Conservation (phyloP, 2,888 invertebrate genomes). For the Standfussiana lucernea region DNA sequence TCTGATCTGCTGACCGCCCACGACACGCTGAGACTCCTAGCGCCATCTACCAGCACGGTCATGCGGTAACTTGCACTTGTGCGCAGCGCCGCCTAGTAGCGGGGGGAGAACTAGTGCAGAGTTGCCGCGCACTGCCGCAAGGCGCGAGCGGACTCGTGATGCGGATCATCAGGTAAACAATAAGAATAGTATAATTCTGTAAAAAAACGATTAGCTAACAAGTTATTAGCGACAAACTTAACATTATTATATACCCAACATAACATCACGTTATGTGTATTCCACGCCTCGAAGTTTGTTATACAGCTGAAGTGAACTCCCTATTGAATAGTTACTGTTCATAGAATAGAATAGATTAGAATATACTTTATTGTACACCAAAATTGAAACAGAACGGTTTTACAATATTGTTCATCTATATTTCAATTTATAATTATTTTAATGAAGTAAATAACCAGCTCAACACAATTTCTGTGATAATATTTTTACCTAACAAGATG, state of each 20-base stretch:
- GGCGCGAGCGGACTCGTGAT: not conserved
- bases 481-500: not conserved
- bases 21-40: not conserved
- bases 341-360: too few species aligned
- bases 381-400: too few species aligned
- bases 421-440: not conserved
- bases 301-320: not conserved
- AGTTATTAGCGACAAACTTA: not conserved
- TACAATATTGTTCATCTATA: not conserved
- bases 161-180: not conserved
- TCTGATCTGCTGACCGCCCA: not conserved
- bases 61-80: too few species aligned
- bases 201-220: not conserved
- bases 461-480: too few species aligned
- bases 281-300: not conserved
- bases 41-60: conserved; percentile 25
- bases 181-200: not conserved
- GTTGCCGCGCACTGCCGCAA: conserved; percentile 7
- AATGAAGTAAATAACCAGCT: not conserved
- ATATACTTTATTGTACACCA: too few species aligned
- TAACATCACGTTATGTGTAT: not conserved
- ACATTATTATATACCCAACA: not conserved
- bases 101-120: not conserved
- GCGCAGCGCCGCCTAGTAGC: not conserved
- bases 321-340: not conserved